Percentiles rank a stretch among this genome's conserved stretches.
These are phyloP conservation scores for Lasioglossum figueresi DNA, from an alignment of 2,888 invertebrate genomes.

Conservation along the genomic window DNA sequence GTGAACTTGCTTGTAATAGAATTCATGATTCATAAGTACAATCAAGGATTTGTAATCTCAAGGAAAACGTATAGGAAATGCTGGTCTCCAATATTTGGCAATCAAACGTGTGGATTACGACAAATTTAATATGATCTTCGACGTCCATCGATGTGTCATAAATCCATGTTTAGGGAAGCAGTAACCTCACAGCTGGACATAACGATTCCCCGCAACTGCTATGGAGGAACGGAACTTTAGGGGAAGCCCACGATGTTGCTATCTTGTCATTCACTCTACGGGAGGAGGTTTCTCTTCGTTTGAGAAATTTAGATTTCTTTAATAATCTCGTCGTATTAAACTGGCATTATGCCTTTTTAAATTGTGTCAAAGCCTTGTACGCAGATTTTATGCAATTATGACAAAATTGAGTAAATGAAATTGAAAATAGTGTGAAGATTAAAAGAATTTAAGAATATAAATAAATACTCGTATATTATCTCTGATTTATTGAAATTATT, in stretches of 20 bases:
- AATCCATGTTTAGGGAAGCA: conserved; percentile 1
- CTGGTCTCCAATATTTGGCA: not conserved
- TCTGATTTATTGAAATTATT: not conserved
- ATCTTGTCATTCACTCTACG: not conserved
- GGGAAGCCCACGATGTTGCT: not conserved
- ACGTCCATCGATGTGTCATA: not conserved
- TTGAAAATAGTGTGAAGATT: not conserved
- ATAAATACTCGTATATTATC: too few relatives aligned
- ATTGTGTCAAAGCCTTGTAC: not conserved
- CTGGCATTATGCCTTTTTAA: not conserved
- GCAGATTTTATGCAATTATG: too few relatives aligned
- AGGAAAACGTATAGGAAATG: not conserved
- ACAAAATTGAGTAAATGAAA: not conserved
- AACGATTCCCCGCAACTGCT: not conserved
- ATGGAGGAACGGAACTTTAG: not conserved
- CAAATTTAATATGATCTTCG: not conserved
- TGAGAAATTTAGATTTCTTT: not conserved
- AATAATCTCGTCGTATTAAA: not conserved
- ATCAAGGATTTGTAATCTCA: not conserved
- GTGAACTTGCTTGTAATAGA: not conserved
- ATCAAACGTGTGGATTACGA: not conserved
- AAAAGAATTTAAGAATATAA: not conserved
- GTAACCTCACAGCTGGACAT: not conserved
- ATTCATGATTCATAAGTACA: not conserved
- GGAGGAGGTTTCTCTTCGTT: not conserved